Base-by-base conservation (phyloP, 2,797 vertebrate species). In the Epinephelus coioides region DNA sequence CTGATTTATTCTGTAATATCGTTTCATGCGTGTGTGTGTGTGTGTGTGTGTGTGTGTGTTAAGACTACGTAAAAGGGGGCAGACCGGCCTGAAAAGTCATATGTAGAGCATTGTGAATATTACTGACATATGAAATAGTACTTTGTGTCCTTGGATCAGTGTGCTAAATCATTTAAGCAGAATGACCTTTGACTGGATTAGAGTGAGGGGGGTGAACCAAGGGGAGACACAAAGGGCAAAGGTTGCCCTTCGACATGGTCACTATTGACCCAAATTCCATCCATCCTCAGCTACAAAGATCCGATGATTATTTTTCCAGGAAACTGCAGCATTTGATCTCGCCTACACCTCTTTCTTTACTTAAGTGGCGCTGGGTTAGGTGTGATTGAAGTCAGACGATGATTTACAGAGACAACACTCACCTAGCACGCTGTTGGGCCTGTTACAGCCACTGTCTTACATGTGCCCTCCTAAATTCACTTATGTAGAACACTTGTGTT, bases 111-210 rank as follows among this genome's bases (percentile, higher is more conserved):
- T 88, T 91, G 76, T 94, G 92, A 91, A 90, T 93, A 93, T 90
- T 87, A 93, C 84, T 94, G 93, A 92, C 88, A 94, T 95, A 94
- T 95, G 92, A 96, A 96, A 96, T 94, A 93, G 84, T 89, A 94
- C 90, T 94, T 89, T 95, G 90, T 95, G 94, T 94, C 90, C 93
- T 73, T 85, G 93, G 95, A 94, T 94, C 79, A 89, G 86, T 89
- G 90, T 84, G 89, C 85, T 92, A 91, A 95, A 94, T 95, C 91
- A 91, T 94, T 94, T 94, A 93, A 96, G 94, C 94, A 95, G 92
- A 94, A 87, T 93, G 94, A 90, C 92, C 90, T 55, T 81, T 91
- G 86, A 79, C 72, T 77, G 76, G 78, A 92, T 89, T 81, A 75
- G 14, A 67, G 61, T 67, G 67, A 79, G 76, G 68, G 64, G 84